Base-by-base conservation (phyloP, 2,888 invertebrate genomes). In the Eumacrocentrus americanus region DNA sequence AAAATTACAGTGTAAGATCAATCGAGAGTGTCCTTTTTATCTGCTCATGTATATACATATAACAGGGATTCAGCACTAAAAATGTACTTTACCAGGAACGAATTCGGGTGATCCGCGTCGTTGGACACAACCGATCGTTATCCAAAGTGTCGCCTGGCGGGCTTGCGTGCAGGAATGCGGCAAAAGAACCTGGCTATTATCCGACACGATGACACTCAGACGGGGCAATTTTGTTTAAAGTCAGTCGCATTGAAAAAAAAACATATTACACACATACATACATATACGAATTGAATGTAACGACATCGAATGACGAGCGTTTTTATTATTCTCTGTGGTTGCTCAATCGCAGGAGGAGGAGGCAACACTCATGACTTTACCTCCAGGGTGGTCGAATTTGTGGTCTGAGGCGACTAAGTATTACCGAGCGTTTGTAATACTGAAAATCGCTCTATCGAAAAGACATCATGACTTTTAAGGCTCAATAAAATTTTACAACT, bases 121-220 rank as follows among this genome's bases (percentile, higher is more conserved):
- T 62, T 25, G 60, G 63, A 51, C 60, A 64, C 58, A 76, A 74
- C 77, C 74, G 70, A 74, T 77, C 71, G 74, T 79, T 79, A 79
- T 66, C 72, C 71, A 75, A 78, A 78, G 73, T 80, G 80, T 79
- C 79, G 78, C 78, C 78, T 77, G 75, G 71, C 74, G 76, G 76
- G 75, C 75, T 80, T 75, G 79, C 80, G 80, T 80, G 80, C 71
- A 69, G 72, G 79, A 77, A 80, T 80, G 67, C 60, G 60, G 61
- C 54, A 60, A 59, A 52, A 52, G 35, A 56, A 59, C 29, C 54
- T 52, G 11, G 12, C 48, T 48, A 58, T 58, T 58, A 58, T 37
- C 44, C 70, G 70, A 64, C 70, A 69, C 70, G 70, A 72, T 79
- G 79, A 79, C 79, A 79, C 76, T 78, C 74, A 70, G 66, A 73